Evolutionary conservation across 2,888 invertebrate species (phyloP), one percentile per base, ranked within the genome.

Genomic region (Chironomus tentans): DNA sequence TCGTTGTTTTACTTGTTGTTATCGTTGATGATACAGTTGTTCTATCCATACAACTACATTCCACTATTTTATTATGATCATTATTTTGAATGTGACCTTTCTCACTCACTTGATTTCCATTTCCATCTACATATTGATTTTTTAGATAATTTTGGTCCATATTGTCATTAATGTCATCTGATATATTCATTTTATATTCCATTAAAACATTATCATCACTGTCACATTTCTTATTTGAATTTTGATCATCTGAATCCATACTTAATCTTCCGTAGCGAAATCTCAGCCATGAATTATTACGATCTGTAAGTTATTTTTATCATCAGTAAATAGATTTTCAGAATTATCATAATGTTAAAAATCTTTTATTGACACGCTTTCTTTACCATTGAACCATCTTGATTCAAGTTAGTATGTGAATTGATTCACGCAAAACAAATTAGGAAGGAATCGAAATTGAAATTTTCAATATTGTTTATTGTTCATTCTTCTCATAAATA

Each of bases 241-340:
- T 79, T 77, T 80, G 80, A 80, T 82, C 81, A 78, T 84, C 84
- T 15, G 84, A 83, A 78, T 84, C 84, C 22, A 80, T 80, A 78
- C 83, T 84, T 15, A 84, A 80, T 22, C 84, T 80, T 3, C 84
- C 84, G 76, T 84, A 84, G n/a, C 82, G 83, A 78, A 84, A 84
- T 48, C 84, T 81, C 70, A 84, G 84, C 61, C 84, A 80, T 78
- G 84, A 83, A 50, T 82, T 83, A 77, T 82, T 83, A 80, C 83
- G 83, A 78, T 83, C 84, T 84, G 80, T 22, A 80, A 79, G 78
- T 78, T 77, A 75, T 73, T 38, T 38, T 38, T 38, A 38, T 38
- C 38, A 38, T 38, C 38, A 38, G 38, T 10, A 38, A 38, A 38
- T 38, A 38, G 10, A 38, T 38, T 38, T 38, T 7, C 38, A 38